phyloP scores from a whole-genome alignment of 2,888 invertebrate genomes.

The Dicranocentrus wangi region DNA sequence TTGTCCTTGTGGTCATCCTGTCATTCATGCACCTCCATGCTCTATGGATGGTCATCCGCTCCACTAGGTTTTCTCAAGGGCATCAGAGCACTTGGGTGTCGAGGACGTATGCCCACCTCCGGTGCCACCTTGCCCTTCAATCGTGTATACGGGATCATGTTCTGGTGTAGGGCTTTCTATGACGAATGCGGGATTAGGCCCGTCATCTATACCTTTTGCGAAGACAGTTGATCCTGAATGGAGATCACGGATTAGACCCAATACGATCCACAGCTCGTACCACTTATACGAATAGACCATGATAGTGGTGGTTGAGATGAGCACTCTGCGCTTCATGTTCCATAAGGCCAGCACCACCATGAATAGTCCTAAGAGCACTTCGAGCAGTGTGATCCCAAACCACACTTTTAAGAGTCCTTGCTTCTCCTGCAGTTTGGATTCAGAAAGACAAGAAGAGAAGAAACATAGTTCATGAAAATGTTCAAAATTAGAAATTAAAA shows the following conservation, averaged over 20 bases:
- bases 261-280: slow-evolving; percentile 72
- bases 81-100: slow-evolving; percentile 55
- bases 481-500: slow-evolving; percentile 19
- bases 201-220: slow-evolving; percentile 57
- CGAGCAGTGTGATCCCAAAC: slow-evolving; percentile 61
- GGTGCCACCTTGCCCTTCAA: slow-evolving; percentile 56
- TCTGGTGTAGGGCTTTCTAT: slow-evolving; percentile 63
- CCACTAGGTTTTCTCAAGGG: slow-evolving; percentile 47
- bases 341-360: slow-evolving; percentile 60
- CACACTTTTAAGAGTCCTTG: slow-evolving; percentile 66
- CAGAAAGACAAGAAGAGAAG: slow-evolving; percentile 36
- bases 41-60: background rate
- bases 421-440: slow-evolving; percentile 48
- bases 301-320: slow-evolving; percentile 53
- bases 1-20: slow-evolving; percentile 31
- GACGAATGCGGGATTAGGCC: slow-evolving; percentile 62
- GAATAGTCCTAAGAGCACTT: slow-evolving; percentile 56
- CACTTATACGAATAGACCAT: slow-evolving; percentile 71
- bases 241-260: slow-evolving; percentile 58
- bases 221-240: slow-evolving; percentile 60
- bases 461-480: slow-evolving; percentile 30
- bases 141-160: slow-evolving; percentile 63
- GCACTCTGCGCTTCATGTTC: slow-evolving; percentile 47
- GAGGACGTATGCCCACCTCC: slow-evolving; percentile 30
- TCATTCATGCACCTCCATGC: background rate